Evolutionary conservation across 2,888 invertebrate species (phyloP).

Genomic region (Drosophila lutescens): DNA sequence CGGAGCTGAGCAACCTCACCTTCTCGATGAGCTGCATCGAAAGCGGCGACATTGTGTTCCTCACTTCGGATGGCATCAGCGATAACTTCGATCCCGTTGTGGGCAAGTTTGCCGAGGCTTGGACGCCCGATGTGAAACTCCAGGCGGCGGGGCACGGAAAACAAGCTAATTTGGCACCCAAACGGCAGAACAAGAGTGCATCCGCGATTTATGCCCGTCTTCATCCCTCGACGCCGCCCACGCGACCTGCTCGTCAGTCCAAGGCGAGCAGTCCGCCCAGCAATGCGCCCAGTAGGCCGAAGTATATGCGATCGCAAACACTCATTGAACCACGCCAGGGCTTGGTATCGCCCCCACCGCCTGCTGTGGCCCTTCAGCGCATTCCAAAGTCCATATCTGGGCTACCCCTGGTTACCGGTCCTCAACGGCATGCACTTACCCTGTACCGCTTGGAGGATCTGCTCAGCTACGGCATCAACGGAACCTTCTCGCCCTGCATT

Average conservation of each 20-base stretch:
- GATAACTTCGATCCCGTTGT: conserved; percentile 97
- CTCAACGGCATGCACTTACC: conserved; percentile 90
- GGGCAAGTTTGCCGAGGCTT: conserved; percentile 90
- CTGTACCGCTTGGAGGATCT: conserved; percentile 91
- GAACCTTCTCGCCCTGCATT: conserved; percentile 87
- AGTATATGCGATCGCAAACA: conserved; percentile 84
- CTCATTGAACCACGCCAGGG: conserved; percentile 83
- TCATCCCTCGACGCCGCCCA: conserved; percentile 71
- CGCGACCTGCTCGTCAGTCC: conserved; percentile 51
- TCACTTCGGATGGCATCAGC: conserved; percentile 95
- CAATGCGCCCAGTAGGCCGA: conserved; percentile 82
- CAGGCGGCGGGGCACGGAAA: conserved; percentile 37
- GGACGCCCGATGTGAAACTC: conserved; percentile 82
- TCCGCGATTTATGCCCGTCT: conserved; percentile 82
- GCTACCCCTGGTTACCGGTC: conserved; percentile 89
- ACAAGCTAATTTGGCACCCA: conserved; percentile 73
- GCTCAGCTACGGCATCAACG: conserved; percentile 88
- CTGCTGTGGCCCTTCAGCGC: conserved; percentile 60
- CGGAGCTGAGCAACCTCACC: conserved; percentile 94
- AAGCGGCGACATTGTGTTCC: conserved; percentile 92
- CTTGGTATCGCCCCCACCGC: conserved; percentile 41
- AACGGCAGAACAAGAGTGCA: conserved; percentile 83
- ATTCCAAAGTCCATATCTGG: conserved; percentile 85
- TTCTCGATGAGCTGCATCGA: conserved; percentile 92
- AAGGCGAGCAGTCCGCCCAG: conserved; percentile 63